Evolutionary conservation across 2,113 vertebrate species (phyloP).

Genomic region (Orthonyx spaldingii): DNA sequence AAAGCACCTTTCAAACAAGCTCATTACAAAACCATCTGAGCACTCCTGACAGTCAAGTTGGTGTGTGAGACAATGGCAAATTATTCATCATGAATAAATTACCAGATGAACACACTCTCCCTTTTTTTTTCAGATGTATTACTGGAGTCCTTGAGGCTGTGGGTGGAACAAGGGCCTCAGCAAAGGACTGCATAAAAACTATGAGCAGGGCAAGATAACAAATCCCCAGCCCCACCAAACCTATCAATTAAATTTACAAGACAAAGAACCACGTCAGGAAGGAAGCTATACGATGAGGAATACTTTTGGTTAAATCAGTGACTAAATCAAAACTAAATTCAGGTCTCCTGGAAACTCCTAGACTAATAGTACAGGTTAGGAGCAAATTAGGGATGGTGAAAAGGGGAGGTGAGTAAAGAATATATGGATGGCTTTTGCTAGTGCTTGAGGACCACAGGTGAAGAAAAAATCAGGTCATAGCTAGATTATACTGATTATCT

Average conservation of each 20-base stretch:
- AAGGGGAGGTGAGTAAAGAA: background rate
- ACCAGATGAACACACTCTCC: background rate
- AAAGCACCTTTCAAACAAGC: slow-evolving; percentile 38
- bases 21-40: slow-evolving; percentile 27
- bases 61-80: slow-evolving; percentile 27
- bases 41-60: slow-evolving; percentile 12
- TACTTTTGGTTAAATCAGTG: background rate
- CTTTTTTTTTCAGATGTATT: background rate
- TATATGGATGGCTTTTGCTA: background rate
- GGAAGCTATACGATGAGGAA: background rate
- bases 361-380: background rate
- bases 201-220: background rate
- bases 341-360: background rate
- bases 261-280: background rate
- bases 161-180: background rate
- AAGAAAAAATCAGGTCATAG: background rate
- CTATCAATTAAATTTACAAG: background rate
- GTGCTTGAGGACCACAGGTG: background rate
- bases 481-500: background rate
- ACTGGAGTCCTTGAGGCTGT: background rate
- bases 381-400: background rate
- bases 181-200: background rate
- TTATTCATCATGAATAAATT: slow-evolving; percentile 7
- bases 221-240: background rate
- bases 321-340: background rate